Evolutionary conservation across 2,797 vertebrate genomes (phyloP).

Genomic region (Halcyon chelicuti): DNA sequence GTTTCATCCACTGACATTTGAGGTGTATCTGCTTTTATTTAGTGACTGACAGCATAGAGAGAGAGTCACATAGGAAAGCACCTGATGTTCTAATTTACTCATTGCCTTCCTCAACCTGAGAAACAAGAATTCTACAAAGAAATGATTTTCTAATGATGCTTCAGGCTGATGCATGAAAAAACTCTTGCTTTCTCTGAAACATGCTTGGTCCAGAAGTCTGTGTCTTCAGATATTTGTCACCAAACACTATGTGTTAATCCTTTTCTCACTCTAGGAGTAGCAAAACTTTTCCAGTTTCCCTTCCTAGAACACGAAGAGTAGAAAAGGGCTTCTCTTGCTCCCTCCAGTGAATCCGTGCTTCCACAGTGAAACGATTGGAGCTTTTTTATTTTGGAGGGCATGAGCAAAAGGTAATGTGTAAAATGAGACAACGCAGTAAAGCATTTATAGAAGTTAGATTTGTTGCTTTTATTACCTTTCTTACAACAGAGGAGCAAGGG

Average conservation of each 20-base stretch:
- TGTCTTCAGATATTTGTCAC: background rate
- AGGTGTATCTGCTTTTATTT: slow-evolving; percentile 32
- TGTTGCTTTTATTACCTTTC: background rate
- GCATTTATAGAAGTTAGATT: background rate
- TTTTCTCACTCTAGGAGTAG: background rate
- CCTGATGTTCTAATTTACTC: slow-evolving; percentile 2
- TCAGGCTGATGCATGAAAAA: background rate
- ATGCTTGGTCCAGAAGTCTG: background rate
- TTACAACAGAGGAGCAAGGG: background rate
- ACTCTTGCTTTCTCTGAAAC: background rate
- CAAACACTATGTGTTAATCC: background rate
- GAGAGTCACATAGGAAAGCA: slow-evolving; percentile 41
- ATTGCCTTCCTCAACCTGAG: slow-evolving; percentile 1
- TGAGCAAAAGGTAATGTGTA: background rate
- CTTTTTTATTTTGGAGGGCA: background rate
- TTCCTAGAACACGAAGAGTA: background rate
- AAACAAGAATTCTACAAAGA: background rate
- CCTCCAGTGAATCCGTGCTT: background rate
- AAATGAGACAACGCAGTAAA: background rate
- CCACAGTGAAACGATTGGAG: background rate
- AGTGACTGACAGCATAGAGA: slow-evolving; percentile 47
- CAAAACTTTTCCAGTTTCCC: background rate
- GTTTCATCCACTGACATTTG: slow-evolving; percentile 35
- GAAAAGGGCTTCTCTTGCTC: background rate
- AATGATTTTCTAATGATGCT: slow-evolving; percentile 17